Conservation (phyloP, 1,140 invertebrate genomes). For the Schlechtendalia chinensis region DNA sequence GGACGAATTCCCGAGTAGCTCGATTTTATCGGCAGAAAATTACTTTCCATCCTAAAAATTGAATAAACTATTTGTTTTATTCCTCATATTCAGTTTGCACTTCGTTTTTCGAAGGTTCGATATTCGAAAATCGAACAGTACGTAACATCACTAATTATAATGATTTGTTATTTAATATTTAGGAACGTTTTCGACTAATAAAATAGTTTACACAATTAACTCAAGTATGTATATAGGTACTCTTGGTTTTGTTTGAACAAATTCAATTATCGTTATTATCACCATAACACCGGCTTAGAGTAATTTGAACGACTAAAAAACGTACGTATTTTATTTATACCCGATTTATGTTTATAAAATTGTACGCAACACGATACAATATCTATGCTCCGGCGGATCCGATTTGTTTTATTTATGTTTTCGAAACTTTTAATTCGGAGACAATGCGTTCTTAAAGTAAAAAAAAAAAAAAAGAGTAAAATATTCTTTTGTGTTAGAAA, state of each 20-base stretch:
- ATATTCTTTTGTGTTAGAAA: constrained; percentile 21
- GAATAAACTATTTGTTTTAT: too few relatives aligned
- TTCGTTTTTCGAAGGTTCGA: too few relatives aligned
- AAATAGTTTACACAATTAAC: neutral
- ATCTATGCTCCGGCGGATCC: neutral
- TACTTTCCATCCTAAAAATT: too few relatives aligned
- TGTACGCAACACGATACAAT: neutral
- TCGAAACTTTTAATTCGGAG: constrained; percentile 20
- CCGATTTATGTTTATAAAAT: neutral
- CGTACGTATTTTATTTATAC: too few relatives aligned
- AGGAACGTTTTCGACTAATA: neutral
- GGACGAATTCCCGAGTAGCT: too few relatives aligned
- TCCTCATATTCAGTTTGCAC: too few relatives aligned
- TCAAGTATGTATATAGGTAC: neutral
- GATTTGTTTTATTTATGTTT: constrained; percentile 12
- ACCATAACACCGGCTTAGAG: too few relatives aligned
- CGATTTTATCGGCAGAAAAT: too few relatives aligned
- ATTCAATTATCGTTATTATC: too few relatives aligned
- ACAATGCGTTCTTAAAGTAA: constrained; percentile 5
- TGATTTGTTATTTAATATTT: neutral
- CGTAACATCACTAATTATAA: neutral
- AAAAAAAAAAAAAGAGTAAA: constrained; percentile 14
- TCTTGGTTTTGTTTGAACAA: neutral
- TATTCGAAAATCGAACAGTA: neutral
- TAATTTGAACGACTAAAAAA: too few relatives aligned